Evolutionary conservation across 1,140 invertebrate genomes (phyloP).

Genomic region (Orussus abietinus): DNA sequence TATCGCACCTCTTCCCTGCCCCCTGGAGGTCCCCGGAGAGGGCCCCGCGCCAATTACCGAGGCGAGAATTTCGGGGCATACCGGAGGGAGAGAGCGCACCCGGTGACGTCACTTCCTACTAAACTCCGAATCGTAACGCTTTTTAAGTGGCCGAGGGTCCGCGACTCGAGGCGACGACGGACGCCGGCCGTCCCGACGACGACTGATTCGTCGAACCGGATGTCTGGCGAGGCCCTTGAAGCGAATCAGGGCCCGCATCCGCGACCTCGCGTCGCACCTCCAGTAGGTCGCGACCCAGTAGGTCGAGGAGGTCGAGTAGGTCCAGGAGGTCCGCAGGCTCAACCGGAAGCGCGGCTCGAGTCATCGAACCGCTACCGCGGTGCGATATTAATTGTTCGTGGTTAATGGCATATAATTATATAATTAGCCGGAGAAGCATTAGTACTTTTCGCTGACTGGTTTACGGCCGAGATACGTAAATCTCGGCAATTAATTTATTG

Average conservation of each 20-base stretch:
- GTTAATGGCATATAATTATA: conserved; percentile 51
- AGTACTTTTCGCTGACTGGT: conserved; percentile 42
- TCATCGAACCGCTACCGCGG: conserved; percentile 34
- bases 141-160: conserved; percentile 41
- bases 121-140: conserved; percentile 34
- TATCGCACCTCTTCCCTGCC: no score
- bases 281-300: no score
- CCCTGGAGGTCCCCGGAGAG: neutral
- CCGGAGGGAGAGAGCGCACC: no score
- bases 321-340: no score
- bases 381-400: conserved; percentile 46
- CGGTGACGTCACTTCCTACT: conserved; percentile 46
- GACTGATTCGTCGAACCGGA: conserved; percentile 48
- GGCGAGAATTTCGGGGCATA: no score
- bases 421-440: conserved; percentile 48
- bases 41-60: neutral
- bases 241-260: conserved; percentile 54
- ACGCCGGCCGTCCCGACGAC: conserved; percentile 36
- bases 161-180: conserved; percentile 47
- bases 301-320: no score
- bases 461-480: conserved; percentile 49
- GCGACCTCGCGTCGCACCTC: conserved; percentile 40
- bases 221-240: conserved; percentile 47
- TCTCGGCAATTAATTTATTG: conserved; percentile 50
- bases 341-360: conserved; percentile 18